Evolutionary conservation across 2,797 vertebrate species (phyloP), one percentile per base, ranked within the genome.

Genomic region (Thripadectes ignobilis): DNA sequence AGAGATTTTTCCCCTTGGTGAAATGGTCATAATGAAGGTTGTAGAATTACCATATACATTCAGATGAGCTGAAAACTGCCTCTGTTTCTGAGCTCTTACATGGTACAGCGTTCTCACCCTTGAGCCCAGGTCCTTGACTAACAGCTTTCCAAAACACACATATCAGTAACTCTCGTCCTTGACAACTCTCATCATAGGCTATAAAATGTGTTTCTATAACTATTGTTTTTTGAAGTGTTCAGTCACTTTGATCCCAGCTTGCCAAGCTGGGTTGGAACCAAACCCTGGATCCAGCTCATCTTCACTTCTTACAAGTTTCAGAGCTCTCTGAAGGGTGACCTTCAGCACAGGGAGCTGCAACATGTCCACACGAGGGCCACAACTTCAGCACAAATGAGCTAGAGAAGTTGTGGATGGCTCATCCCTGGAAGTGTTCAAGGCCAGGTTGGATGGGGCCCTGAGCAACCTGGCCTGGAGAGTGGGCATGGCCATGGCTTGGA

Each of bases 11-110:
- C 55, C 80, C 84, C 0, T 0, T 83, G 49, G 89, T 88, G 48
- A 89, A 85, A 85, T 48, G 71, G 74, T 77, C 85, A 55, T 88
- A 92, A 90, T 62, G 87, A 88, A 92, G 52, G 79, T 43, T 86
- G 68, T 7, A 7, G 65, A 73, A 93, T 63, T 93, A 84, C n/a
- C 61, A 38, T 32, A 12, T 22, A 75, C 39, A 92, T 94, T 62
- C 51, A 55, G 27, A 90, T n/a, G 1, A 89, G 65, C 2, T 88
- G 77, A 65, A 93, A 80, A 62, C 58, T 85, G 27, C 30, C 27
- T 89, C 73, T 76, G 32, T 41, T 62, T 85, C 48, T 85, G 55
- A 67, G 58, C 63, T 66, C 20, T 17, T 66, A 12, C 14, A 29
- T 34, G 46, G 34, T n/a, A 30, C 14, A 84, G 12, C 10, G 14